Evolutionary conservation across 2,113 vertebrate species (phyloP).

Genomic region (Muntiacus reevesi): DNA sequence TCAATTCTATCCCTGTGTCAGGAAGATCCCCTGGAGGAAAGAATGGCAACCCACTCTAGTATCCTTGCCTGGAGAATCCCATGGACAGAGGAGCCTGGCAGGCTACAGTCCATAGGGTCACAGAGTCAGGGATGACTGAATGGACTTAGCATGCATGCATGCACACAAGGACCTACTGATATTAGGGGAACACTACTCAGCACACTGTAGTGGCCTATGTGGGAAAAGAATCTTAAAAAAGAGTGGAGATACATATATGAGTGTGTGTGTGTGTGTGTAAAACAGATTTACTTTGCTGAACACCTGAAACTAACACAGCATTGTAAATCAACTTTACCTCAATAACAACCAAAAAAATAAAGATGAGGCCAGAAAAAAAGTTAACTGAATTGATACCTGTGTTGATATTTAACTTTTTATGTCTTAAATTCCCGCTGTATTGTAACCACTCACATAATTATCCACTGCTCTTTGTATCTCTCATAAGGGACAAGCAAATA

Average conservation of each 20-base stretch:
- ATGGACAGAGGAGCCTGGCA: not conserved
- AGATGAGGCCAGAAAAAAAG: not conserved
- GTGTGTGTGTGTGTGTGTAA: not conserved
- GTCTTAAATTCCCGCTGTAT: not conserved
- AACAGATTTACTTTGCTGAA: not conserved
- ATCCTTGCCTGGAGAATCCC: not conserved
- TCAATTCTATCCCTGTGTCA: not conserved
- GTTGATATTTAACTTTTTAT: not conserved
- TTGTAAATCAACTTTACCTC: not conserved
- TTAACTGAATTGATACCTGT: not conserved
- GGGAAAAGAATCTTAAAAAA: not conserved
- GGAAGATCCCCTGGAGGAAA: not conserved
- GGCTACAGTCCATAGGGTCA: not conserved
- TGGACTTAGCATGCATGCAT: not conserved
- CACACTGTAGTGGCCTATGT: not conserved
- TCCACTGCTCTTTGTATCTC: not conserved
- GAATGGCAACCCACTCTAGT: not conserved
- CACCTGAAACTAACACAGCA: not conserved
- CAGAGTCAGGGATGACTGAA: not conserved
- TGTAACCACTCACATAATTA: not conserved
- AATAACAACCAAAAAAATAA: not conserved
- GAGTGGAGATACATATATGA: not conserved
- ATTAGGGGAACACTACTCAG: not conserved
- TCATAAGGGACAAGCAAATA: not conserved
- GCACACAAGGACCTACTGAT: not conserved